phyloP scores from a whole-genome alignment of 2,888 invertebrate genomes.

The Heliothis peltigera region DNA sequence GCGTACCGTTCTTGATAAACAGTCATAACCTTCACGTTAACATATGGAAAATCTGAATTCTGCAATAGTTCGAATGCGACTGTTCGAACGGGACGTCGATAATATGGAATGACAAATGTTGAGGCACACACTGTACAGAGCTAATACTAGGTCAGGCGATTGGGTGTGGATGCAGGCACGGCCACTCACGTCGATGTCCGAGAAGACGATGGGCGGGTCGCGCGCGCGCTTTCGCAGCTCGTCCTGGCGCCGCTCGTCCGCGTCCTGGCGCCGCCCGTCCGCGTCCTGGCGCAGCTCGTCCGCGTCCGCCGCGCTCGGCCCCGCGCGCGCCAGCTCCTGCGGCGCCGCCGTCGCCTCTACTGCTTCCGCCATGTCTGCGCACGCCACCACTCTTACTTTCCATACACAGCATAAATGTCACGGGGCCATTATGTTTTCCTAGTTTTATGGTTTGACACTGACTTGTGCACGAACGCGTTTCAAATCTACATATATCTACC shows the following conservation, averaged over 20 bases:
- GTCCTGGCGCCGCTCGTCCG: constrained; percentile 91
- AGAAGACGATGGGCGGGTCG: constrained; percentile 95
- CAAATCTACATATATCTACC: neutral
- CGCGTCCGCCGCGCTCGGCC: constrained; percentile 84
- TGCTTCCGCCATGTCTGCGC: constrained; percentile 83
- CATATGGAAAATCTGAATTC: neutral
- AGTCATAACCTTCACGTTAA: neutral
- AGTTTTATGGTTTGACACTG: constrained; percentile 13
- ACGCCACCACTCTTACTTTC: constrained; percentile 12
- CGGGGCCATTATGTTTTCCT: too few relatives aligned
- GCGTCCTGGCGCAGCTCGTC: constrained; percentile 91
- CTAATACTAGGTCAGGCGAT: too few relatives aligned
- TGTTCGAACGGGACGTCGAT: too few relatives aligned
- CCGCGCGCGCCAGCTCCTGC: constrained; percentile 79
- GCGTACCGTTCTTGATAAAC: neutral
- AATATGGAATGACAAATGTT: too few relatives aligned
- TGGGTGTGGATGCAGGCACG: too few relatives aligned
- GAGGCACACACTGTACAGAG: too few relatives aligned
- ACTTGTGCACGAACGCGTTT: neutral
- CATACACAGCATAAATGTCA: neutral
- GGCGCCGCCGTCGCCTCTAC: constrained; percentile 69
- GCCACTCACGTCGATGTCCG: constrained; percentile 92
- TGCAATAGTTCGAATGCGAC: too few relatives aligned
- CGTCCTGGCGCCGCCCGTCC: constrained; percentile 91
- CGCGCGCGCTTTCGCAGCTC: constrained; percentile 88